These are phyloP conservation scores for Bombus haemorrhoidalis DNA, from an alignment of 1,140 invertebrate species.

Conservation along the genomic window DNA sequence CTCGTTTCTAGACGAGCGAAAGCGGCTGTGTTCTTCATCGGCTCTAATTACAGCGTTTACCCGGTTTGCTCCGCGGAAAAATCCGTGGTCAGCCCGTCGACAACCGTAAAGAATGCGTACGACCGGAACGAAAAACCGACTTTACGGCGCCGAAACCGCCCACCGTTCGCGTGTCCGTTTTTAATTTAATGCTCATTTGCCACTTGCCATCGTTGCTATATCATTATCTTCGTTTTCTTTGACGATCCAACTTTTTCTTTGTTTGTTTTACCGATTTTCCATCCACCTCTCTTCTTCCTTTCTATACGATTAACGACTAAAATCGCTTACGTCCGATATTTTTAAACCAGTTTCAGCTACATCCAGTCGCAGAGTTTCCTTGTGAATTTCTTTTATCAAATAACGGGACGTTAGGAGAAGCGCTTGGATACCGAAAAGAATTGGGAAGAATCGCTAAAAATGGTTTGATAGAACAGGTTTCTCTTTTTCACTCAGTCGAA, in stretches of 20 bases:
- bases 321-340: no score
- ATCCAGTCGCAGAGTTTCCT: no score
- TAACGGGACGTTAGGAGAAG: no score
- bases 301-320: no score
- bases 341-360: rapidly evolving
- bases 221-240: not conserved
- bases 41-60: slow-evolving; percentile 58
- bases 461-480: no score
- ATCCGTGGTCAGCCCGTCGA: not conserved
- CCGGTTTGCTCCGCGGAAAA: slow-evolving; percentile 23
- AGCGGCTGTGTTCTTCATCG: slow-evolving; percentile 42
- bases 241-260: rapidly evolving
- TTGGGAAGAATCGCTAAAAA: no score
- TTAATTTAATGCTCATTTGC: not conserved
- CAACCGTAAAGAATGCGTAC: slow-evolving; percentile 1
- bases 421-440: no score
- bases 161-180: not conserved
- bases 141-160: slow-evolving; percentile 22
- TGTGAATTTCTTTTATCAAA: no score
- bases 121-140: not conserved
- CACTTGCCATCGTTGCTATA: not conserved
- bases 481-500: no score
- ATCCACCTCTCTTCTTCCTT: no score
- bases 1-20: slow-evolving; percentile 53
- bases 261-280: no score